A percentile compares a stretch with the other conserved stretches of the same genome.
Conservation (phyloP, 2,888 invertebrate species). For the Octodonta nipae region DNA sequence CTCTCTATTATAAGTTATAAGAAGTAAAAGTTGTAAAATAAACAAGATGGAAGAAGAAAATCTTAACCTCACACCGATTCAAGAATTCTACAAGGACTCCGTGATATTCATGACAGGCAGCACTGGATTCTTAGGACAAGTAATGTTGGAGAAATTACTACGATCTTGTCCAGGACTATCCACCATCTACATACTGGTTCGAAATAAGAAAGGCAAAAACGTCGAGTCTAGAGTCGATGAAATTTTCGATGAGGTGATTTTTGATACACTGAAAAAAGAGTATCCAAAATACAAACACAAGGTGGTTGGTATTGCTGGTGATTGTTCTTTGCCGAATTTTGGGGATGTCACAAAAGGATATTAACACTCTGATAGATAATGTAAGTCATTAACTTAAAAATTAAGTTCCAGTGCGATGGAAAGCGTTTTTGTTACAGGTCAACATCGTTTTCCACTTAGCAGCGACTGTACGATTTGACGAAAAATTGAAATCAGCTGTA, state of each 20-base stretch:
- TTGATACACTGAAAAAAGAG: conserved; percentile 39
- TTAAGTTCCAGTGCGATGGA: too few relatives aligned
- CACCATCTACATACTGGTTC: conserved; percentile 42
- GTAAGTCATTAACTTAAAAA: too few relatives aligned
- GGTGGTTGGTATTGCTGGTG: conserved; percentile 53
- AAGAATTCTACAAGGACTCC: too few relatives aligned
- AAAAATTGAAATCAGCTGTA: conserved; percentile 61
- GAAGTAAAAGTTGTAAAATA: too few relatives aligned
- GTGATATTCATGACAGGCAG: conserved; percentile 36
- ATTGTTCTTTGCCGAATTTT: conserved; percentile 51
- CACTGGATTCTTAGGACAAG: conserved; percentile 44
- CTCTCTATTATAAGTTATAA: too few relatives aligned
- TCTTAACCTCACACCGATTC: too few relatives aligned
- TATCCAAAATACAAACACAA: conserved; percentile 50
- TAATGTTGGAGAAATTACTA: conserved; percentile 47
- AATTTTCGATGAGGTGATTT: too few relatives aligned
- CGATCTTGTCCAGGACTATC: conserved; percentile 42
- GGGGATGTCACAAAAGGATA: conserved; percentile 47
- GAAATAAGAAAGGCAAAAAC: conserved; percentile 49
- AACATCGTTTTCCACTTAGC: conserved; percentile 73
- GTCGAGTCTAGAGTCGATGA: conserved; percentile 51
- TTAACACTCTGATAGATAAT: too few relatives aligned
- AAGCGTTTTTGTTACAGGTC: too few relatives aligned
- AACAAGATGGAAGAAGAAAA: too few relatives aligned
- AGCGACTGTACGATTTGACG: conserved; percentile 83